A percentile compares a stretch with the other conserved stretches of the same genome.
Conservation (phyloP, 2,113 vertebrate genomes). For the Panthera leo region DNA sequence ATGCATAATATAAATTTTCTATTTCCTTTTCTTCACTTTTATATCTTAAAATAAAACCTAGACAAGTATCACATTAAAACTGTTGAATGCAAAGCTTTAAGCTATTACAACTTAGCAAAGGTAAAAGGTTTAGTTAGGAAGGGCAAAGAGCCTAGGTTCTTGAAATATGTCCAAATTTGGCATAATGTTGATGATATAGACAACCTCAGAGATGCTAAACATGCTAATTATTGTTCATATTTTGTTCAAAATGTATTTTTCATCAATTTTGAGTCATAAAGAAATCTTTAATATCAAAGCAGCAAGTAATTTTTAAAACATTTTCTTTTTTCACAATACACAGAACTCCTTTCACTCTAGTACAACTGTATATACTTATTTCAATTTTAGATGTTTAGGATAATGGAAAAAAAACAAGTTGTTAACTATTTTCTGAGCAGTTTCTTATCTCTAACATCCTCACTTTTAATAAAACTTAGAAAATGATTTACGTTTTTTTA, state of each 20-base stretch:
- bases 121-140: neutral
- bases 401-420: neutral
- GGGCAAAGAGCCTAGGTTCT: neutral
- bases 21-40: neutral
- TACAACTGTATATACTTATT: neutral
- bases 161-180: conserved; percentile 30
- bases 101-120: neutral
- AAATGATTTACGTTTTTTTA: neutral
- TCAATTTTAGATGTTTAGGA: conserved; percentile 44
- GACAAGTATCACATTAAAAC: conserved; percentile 13
- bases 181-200: neutral
- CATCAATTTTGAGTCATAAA: conserved; percentile 1
- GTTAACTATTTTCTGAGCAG: neutral
- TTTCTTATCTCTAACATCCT: neutral
- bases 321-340: neutral
- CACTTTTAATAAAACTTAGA: conserved; percentile 44
- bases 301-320: neutral
- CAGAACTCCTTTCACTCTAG: neutral
- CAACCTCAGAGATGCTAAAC: neutral
- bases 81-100: neutral
- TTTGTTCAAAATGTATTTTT: neutral
- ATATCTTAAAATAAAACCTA: conserved; percentile 17
- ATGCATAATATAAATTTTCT: neutral
- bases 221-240: conserved; percentile 34
- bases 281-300: neutral